A percentile compares a stretch with the other conserved stretches of the same genome.
Evolutionary conservation across 2,888 invertebrate species (phyloP).

Genomic region (Lathronympha strigana): DNA sequence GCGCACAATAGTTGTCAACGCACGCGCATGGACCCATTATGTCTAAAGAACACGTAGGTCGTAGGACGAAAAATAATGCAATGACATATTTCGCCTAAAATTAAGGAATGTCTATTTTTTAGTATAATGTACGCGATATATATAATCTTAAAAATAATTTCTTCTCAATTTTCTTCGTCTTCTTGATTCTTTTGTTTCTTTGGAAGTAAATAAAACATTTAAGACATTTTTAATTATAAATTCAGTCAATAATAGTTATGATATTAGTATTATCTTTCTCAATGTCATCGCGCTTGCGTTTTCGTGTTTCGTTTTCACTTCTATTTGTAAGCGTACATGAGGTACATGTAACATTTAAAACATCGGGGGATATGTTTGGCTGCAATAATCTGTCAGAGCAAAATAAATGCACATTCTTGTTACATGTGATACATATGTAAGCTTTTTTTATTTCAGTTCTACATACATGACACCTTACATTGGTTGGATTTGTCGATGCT

Average conservation of each 20-base stretch:
- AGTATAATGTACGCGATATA: too few relatives aligned
- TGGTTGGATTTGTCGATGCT: not conserved
- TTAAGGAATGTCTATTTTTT: not conserved
- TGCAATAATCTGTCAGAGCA: conserved; percentile 38
- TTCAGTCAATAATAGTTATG: not conserved
- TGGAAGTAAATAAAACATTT: not conserved
- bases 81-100: too few relatives aligned
- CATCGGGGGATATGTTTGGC: conserved; percentile 7
- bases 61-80: too few relatives aligned
- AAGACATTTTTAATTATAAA: too few relatives aligned
- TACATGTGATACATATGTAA: conserved; percentile 22
- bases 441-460: conserved; percentile 22
- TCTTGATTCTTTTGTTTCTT: not conserved
- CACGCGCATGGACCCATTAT: conserved; percentile 12
- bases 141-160: not conserved
- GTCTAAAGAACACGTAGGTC: too few relatives aligned
- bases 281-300: conserved; percentile 2
- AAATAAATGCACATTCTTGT: conserved; percentile 32
- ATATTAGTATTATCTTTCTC: not conserved
- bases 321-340: conserved; percentile 17
- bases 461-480: conserved; percentile 29
- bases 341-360: conserved; percentile 34
- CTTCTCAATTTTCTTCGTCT: not conserved
- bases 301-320: not conserved
- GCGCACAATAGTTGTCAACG: not conserved